Conservation (phyloP, 2,113 vertebrate genomes). For the Tiliqua scincoides region DNA sequence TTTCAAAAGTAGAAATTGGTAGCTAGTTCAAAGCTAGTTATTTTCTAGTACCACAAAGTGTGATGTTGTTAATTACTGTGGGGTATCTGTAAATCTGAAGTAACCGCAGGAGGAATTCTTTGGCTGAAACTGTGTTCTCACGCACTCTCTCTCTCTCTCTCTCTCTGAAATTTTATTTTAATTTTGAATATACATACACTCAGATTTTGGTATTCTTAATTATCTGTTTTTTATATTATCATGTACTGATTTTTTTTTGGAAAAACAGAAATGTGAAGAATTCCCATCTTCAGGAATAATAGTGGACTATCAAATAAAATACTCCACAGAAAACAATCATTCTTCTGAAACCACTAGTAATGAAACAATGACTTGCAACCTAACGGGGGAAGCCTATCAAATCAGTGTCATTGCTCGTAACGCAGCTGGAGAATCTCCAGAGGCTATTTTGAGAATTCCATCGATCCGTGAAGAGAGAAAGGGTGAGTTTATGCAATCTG, state of each 20-base stretch:
- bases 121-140: neutral
- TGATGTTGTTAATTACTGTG: neutral
- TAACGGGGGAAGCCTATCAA: constrained; percentile 58
- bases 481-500: neutral
- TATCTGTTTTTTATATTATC: neutral
- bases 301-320: constrained; percentile 72
- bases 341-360: constrained; percentile 32
- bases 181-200: too few species aligned
- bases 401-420: constrained; percentile 71
- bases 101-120: neutral
- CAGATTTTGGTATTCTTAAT: neutral
- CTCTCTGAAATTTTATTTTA: too few species aligned
- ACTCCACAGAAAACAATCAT: constrained; percentile 63
- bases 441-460: constrained; percentile 73
- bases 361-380: constrained; percentile 42
- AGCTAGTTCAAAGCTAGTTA: neutral
- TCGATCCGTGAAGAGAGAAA: constrained; percentile 65
- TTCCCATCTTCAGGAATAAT: constrained; percentile 57
- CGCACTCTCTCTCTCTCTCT: too few species aligned
- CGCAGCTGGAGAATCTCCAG: constrained; percentile 70
- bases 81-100: neutral
- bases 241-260: neutral
- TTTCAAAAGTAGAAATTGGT: neutral
- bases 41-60: neutral
- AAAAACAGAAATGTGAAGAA: constrained; percentile 44